Percentiles rank a stretch among this genome's conserved stretches.
Evolutionary conservation across 2,888 invertebrate genomes (phyloP).

Genomic region (Phalangium opilio): DNA sequence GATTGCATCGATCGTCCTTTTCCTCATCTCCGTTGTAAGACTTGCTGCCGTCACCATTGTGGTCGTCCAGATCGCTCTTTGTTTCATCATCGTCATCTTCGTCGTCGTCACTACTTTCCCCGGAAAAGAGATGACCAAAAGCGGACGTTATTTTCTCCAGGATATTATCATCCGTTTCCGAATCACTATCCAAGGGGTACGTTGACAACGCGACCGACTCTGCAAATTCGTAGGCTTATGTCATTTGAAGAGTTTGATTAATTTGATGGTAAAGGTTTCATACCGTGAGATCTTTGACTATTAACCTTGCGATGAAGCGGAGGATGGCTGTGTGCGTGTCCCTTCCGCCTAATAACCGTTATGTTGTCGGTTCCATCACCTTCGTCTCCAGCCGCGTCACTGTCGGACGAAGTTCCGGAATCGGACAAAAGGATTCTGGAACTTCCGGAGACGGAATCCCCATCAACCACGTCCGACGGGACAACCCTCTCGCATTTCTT

Average conservation of each 20-base stretch:
- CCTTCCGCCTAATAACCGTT: constrained; percentile 26
- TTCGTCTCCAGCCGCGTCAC: constrained; percentile 28
- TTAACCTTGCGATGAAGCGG: too few relatives aligned
- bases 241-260: too few relatives aligned
- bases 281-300: constrained; percentile 20
- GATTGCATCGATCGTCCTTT: too few relatives aligned
- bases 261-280: background rate
- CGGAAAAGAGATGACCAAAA: constrained; percentile 61
- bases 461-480: constrained; percentile 26
- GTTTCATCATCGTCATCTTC: constrained; percentile 31
- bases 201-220: constrained; percentile 20
- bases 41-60: too few relatives aligned
- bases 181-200: constrained; percentile 43
- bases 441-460: constrained; percentile 27
- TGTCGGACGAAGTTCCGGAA: constrained; percentile 24
- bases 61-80: background rate
- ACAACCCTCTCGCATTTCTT: constrained; percentile 24
- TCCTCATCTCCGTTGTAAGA: too few relatives aligned
- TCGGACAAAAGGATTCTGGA: constrained; percentile 20
- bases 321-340: constrained; percentile 3
- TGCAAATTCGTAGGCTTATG: constrained; percentile 4
- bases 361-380: constrained; percentile 29
- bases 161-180: constrained; percentile 52
- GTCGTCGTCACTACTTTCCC: constrained; percentile 43
- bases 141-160: constrained; percentile 54